Evolutionary conservation across 2,113 vertebrate genomes (phyloP), one percentile per base, ranked within the genome.

Genomic region (Dascyllus trimaculatus): DNA sequence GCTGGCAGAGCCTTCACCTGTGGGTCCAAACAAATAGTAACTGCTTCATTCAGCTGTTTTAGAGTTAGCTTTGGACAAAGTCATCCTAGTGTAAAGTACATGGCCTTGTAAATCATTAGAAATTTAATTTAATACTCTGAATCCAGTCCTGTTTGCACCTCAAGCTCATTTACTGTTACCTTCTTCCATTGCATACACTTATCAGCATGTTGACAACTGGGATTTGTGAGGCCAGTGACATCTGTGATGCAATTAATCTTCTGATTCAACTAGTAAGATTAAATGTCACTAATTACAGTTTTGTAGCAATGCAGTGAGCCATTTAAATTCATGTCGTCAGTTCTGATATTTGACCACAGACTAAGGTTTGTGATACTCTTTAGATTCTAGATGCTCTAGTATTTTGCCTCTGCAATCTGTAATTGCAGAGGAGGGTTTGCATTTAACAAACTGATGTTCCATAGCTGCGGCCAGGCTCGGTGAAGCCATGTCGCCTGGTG

Each of bases 401-500:
- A 43, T 6, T 62, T 51, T 57, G 38, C 3, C 4, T 38, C 2
- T 21, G 14, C 51, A 7, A 65, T 45, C 5, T 61, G 8, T 18
- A 14, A 38, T 56, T 13, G 11, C 29, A 58, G 48, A 59, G 13
- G 45, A 53, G 54, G 14, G n/a, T 18, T 57, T 76, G n/a, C 15
- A 45, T 14, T 74, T 1, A 78, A 60, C 1, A 10, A 6, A 1
- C 6, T 29, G 3, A 1, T 83, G 24, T 82, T 43, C 54, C 83
- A 11, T 83, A 97, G 96, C 84, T 91, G 32, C 56, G 91, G 84
- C 85, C 90, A 45, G 81, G 90, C 87, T 71, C 84, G 93, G 93
- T 94, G 77, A 95, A 93, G 92, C 94, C 96, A 11, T 76, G 91
- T 1, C 90, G 89, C 75, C 90, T 96, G 84, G 91, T 96, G 80